Percentiles rank a stretch among this genome's conserved stretches.
Evolutionary conservation across 2,888 invertebrate species (phyloP).

Genomic region (Pomacea canaliculata): DNA sequence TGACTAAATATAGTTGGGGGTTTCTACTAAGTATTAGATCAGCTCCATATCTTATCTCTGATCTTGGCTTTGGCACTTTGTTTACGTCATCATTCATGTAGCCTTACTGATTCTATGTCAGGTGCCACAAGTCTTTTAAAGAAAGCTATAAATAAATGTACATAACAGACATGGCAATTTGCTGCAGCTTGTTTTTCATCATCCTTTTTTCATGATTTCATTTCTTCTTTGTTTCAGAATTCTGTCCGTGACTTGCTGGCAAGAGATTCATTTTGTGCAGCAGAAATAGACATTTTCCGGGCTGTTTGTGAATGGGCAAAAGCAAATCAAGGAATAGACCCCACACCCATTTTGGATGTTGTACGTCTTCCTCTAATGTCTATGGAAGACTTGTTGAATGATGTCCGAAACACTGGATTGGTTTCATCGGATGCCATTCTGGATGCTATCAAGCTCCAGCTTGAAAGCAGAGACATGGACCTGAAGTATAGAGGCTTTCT

Average conservation of each 20-base stretch:
- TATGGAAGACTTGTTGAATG: slow-evolving; percentile 86
- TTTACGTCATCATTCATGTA: too few species aligned
- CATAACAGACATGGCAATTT: too few species aligned
- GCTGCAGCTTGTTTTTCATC: too few species aligned
- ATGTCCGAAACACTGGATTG: slow-evolving; percentile 88
- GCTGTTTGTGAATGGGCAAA: slow-evolving; percentile 90
- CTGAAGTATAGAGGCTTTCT: slow-evolving; percentile 84
- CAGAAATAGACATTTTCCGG: slow-evolving; percentile 94
- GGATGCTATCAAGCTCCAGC: slow-evolving; percentile 92
- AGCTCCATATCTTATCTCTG: too few species aligned
- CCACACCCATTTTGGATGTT: slow-evolving; percentile 59
- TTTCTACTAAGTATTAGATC: not conserved
- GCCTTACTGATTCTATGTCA: too few species aligned
- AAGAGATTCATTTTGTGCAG: slow-evolving; percentile 95
- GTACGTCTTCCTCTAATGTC: slow-evolving; percentile 88
- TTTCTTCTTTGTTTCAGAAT: slow-evolving; percentile 44
- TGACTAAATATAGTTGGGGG: not conserved
- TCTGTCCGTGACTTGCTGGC: slow-evolving; percentile 87
- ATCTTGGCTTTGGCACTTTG: too few species aligned
- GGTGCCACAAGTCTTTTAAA: too few species aligned
- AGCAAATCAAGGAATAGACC: slow-evolving; percentile 78
- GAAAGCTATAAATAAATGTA: too few species aligned
- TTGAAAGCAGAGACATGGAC: slow-evolving; percentile 82
- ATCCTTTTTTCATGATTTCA: too few species aligned
- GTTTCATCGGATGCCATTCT: slow-evolving; percentile 90